Conservation (phyloP, 2,113 vertebrate species). For the Apeltes quadracus region DNA sequence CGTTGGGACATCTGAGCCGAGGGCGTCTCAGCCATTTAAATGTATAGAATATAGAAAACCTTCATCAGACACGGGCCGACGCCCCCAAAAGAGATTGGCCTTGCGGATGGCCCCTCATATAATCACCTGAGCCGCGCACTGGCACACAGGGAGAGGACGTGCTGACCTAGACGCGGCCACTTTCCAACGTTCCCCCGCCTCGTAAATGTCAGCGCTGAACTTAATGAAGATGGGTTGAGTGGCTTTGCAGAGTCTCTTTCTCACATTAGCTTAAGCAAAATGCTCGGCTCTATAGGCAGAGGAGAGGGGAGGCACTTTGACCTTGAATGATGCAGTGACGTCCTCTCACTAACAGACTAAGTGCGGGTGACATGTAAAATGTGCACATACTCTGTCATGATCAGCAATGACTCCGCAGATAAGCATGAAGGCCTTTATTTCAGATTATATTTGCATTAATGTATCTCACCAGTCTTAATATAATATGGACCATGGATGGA, state of each 20-base stretch:
- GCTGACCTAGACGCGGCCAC: constrained; percentile 73
- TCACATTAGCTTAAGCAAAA: constrained; percentile 75
- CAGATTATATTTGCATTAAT: constrained; percentile 1
- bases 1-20: constrained; percentile 51
- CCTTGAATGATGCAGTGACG: constrained; percentile 63
- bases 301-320: constrained; percentile 52
- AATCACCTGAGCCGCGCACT: constrained; percentile 75
- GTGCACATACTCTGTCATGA: constrained; percentile 6
- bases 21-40: constrained; percentile 78
- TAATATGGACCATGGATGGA: constrained; percentile 1
- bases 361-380: constrained; percentile 34
- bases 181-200: constrained; percentile 51
- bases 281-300: constrained; percentile 23
- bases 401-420: background rate
- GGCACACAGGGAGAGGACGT: constrained; percentile 67
- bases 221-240: constrained; percentile 80
- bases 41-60: constrained; percentile 82
- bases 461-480: background rate
- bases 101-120: constrained; percentile 70
- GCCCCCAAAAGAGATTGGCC: constrained; percentile 77
- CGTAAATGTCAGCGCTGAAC: constrained; percentile 77
- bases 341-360: constrained; percentile 20
- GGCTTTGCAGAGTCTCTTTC: constrained; percentile 67
- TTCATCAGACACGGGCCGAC: constrained; percentile 82
- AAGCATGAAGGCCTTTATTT: background rate